phyloP scores from a whole-genome alignment of 2,888 invertebrate genomes.

The Ormyrus thymus region DNA sequence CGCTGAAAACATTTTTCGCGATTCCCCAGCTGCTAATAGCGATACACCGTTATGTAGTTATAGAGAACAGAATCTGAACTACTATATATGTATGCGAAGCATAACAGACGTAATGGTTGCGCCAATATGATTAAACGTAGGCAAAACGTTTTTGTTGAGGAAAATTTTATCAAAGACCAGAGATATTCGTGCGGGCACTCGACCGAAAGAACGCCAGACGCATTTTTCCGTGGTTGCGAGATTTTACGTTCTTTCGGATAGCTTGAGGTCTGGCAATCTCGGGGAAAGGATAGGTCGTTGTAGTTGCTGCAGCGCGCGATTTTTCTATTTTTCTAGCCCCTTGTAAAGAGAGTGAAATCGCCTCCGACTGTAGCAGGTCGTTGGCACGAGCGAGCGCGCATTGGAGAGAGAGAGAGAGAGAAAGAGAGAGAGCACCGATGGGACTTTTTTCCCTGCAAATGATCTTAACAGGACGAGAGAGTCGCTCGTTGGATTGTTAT shows the following conservation, averaged over 20 bases:
- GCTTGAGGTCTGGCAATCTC: background rate
- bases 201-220: background rate
- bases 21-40: too few relatives aligned
- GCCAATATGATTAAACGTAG: conserved; percentile 31
- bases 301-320: too few relatives aligned
- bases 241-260: too few relatives aligned
- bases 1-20: too few relatives aligned
- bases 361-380: conserved; percentile 10
- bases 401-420: conserved; percentile 6
- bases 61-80: background rate
- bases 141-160: conserved; percentile 18
- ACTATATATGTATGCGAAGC: conserved; percentile 17
- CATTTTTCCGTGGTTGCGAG: background rate
- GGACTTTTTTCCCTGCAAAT: conserved; percentile 5
- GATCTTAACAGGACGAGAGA: background rate
- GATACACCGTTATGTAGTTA: too few relatives aligned
- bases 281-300: conserved; percentile 4
- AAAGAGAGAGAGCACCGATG: conserved; percentile 1
- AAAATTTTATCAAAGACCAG: too few relatives aligned
- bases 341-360: conserved; percentile 28
- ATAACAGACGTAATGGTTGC: conserved; percentile 9
- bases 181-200: background rate
- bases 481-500: too few relatives aligned
- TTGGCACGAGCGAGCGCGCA: conserved; percentile 15
- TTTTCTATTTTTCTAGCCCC: background rate